Conservation (phyloP, 30 jellyfish, hydroid and myxozoan genomes). For the Hydractinia echinata region DNA sequence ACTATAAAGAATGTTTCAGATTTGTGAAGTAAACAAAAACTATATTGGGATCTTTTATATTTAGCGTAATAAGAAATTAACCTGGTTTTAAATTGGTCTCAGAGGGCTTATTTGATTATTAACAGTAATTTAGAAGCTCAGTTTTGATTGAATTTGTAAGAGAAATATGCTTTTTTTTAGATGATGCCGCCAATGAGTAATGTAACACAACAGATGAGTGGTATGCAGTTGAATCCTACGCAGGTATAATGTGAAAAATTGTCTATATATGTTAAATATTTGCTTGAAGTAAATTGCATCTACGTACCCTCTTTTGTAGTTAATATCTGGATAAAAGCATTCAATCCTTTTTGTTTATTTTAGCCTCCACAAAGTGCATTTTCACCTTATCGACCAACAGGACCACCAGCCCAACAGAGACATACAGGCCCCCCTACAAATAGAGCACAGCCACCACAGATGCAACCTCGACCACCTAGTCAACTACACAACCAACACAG, state of each 20-base stretch:
- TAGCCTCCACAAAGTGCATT: neutral
- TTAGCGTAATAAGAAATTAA: no score
- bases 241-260: neutral
- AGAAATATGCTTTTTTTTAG: neutral
- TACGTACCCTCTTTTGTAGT: neutral
- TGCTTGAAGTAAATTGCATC: neutral
- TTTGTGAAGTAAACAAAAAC: no score
- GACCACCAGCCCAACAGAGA: conserved; percentile 9
- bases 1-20: no score
- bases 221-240: conserved; percentile 29
- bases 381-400: conserved; percentile 16
- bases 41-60: no score
- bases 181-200: neutral
- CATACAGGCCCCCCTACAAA: conserved; percentile 26
- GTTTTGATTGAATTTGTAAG: neutral
- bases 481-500: neutral
- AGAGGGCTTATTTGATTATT: no score
- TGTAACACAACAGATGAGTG: conserved; percentile 30
- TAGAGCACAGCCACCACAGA: conserved; percentile 27
- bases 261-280: neutral
- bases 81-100: no score
- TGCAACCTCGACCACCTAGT: neutral
- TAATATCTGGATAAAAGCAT: neutral
- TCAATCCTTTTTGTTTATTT: neutral
- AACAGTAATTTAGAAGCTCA: no score